Conservation (phyloP, 2,113 vertebrate species). For the Scopus umbretta region DNA sequence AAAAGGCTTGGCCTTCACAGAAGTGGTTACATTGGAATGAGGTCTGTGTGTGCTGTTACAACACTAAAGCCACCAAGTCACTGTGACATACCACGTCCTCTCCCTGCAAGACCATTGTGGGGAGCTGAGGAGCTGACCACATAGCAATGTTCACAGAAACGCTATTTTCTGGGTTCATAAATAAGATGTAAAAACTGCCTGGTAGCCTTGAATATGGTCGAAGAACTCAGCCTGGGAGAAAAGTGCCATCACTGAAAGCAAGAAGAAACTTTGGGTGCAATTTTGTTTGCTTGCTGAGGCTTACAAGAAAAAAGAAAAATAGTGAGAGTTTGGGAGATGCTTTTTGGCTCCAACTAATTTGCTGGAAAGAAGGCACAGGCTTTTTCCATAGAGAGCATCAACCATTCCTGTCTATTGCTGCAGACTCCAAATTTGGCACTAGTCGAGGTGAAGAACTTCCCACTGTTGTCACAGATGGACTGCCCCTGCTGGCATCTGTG, state of each 20-base stretch:
- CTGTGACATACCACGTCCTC: fast-evolving
- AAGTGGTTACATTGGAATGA: background rate
- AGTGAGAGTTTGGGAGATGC: background rate
- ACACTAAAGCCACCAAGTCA: background rate
- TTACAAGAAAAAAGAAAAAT: background rate
- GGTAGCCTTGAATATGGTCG: background rate
- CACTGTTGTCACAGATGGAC: background rate
- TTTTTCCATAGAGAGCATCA: background rate
- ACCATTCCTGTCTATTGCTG: background rate
- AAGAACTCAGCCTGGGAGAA: background rate
- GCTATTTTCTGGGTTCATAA: background rate
- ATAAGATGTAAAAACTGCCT: background rate
- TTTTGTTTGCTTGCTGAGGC: background rate
- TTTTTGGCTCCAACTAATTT: background rate
- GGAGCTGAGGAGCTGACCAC: background rate
- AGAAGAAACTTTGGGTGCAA: background rate
- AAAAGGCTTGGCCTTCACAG: background rate
- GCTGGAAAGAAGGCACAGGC: background rate
- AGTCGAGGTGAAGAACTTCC: background rate
- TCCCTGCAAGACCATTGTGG: fast-evolving
- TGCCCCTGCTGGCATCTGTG: background rate
- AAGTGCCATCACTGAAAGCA: background rate
- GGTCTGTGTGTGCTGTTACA: background rate
- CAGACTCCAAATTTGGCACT: background rate
- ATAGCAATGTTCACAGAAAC: background rate